Conservation (phyloP, 1,140 invertebrate species). For the Pemphigus obesinymphae region DNA sequence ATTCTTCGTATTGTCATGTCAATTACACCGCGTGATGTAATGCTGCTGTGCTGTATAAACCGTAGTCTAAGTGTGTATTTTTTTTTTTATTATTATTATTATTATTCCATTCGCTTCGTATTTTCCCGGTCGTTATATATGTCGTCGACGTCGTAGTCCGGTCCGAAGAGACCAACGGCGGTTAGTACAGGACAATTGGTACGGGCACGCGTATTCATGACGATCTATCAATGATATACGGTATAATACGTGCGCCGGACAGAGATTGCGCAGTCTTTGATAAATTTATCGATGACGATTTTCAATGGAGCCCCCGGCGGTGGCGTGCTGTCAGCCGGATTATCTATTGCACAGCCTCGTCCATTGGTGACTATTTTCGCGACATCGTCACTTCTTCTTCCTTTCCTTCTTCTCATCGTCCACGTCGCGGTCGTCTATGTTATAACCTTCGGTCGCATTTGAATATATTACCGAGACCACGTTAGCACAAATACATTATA, state of each 20-base stretch:
- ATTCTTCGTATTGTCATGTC: constrained; percentile 33
- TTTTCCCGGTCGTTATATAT: background rate
- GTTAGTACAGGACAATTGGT: background rate
- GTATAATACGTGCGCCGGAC: background rate
- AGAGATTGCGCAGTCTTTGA: background rate
- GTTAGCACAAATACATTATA: no score
- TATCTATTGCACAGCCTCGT: constrained; percentile 12
- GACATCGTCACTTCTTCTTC: constrained; percentile 1
- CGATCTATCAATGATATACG: background rate
- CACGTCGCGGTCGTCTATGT: no score
- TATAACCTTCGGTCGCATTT: no score
- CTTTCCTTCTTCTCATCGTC: no score
- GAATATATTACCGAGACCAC: no score
- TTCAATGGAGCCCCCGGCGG: background rate
- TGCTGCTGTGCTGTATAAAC: no score
- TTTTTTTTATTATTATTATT: background rate
- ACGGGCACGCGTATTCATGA: background rate
- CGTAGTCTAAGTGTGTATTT: background rate
- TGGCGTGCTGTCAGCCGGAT: background rate
- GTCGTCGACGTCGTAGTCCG: background rate
- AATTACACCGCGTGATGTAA: constrained; percentile 30
- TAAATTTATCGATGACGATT: constrained; percentile 27
- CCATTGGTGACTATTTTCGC: background rate
- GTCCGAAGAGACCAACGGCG: background rate
- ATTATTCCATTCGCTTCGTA: no score